phyloP scores from a whole-genome alignment of 2,888 invertebrate genomes.

The Lamellibrachia columna region DNA sequence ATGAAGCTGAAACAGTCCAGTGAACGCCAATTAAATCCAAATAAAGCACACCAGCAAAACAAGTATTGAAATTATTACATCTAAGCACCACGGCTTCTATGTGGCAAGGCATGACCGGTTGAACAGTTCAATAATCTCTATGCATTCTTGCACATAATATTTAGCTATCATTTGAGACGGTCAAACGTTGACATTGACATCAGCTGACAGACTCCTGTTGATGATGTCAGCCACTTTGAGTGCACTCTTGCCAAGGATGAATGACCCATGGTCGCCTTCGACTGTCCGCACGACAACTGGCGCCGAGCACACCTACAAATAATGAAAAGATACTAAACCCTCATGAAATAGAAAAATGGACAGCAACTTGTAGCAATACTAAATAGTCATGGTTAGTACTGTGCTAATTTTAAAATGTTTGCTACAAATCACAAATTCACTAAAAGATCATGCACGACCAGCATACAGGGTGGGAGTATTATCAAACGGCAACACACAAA shows the following conservation, averaged over 20 bases:
- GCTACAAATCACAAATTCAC: too few relatives aligned
- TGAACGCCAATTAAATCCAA: neutral
- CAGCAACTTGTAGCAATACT: too few relatives aligned
- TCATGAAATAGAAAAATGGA: neutral
- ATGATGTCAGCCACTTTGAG: slow-evolving; percentile 74
- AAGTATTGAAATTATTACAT: neutral
- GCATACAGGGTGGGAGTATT: too few relatives aligned
- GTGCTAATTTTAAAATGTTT: too few relatives aligned
- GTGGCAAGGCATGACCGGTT: neutral
- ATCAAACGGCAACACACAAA: too few relatives aligned
- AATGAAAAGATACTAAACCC: slow-evolving; percentile 44
- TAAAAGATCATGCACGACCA: too few relatives aligned
- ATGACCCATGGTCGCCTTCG: slow-evolving; percentile 88
- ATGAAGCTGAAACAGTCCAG: neutral
- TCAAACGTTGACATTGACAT: neutral
- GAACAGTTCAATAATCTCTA: neutral
- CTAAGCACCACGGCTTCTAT: neutral
- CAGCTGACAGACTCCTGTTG: slow-evolving; percentile 19
- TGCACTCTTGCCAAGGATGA: slow-evolving; percentile 81
- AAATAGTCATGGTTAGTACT: too few relatives aligned
- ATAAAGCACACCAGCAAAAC: neutral
- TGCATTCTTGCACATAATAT: neutral
- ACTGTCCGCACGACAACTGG: slow-evolving; percentile 74
- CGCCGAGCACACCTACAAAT: slow-evolving; percentile 75
- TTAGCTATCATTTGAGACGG: neutral